Conservation (phyloP, 2,797 vertebrate species). For the Tragopan temminckii region DNA sequence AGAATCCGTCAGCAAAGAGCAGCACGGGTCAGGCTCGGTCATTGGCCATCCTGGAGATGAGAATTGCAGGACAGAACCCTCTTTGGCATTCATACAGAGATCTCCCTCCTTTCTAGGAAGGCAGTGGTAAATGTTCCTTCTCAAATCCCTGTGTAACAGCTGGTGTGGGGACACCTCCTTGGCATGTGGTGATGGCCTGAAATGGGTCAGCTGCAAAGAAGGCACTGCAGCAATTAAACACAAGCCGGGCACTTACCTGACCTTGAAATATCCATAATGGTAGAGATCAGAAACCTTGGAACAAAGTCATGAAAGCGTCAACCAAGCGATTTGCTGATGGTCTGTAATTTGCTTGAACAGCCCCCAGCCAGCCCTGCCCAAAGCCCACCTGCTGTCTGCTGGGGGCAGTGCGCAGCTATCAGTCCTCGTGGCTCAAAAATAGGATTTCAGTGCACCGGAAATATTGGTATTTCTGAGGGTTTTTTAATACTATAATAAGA, state of each 20-base stretch:
- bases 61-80: not conserved
- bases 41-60: not conserved
- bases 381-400: not conserved
- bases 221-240: not conserved
- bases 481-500: not conserved
- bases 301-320: not conserved
- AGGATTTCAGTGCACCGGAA: not conserved
- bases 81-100: not conserved
- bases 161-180: not conserved
- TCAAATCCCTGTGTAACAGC: not conserved
- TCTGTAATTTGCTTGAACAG: not conserved
- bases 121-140: not conserved
- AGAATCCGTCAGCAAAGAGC: conserved; percentile 1
- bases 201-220: not conserved
- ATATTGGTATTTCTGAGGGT: not conserved
- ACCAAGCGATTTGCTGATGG: not conserved
- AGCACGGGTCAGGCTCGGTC: not conserved
- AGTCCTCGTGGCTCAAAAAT: not conserved
- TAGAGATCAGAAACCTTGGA: not conserved
- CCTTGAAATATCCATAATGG: not conserved
- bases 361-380: not conserved
- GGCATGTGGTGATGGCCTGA: not conserved
- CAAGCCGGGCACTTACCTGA: not conserved
- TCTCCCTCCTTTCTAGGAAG: not conserved
- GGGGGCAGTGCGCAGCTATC: accelerated